Conservation (phyloP, 2,113 vertebrate genomes). For the Phrynocephalus versicolor region DNA sequence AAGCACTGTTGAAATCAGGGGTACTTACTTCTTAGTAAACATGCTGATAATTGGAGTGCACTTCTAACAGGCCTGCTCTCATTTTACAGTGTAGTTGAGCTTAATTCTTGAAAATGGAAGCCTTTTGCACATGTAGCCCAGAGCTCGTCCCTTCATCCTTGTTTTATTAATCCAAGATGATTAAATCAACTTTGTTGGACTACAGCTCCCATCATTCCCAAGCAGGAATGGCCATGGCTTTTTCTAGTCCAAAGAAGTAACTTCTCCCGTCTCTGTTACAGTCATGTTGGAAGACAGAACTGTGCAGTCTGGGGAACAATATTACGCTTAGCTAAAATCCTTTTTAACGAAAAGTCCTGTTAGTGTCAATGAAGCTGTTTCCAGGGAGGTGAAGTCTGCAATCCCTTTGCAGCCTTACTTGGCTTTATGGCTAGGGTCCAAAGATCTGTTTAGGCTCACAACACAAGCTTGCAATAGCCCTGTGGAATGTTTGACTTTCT, state of each 20-base stretch:
- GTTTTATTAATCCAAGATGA: background rate
- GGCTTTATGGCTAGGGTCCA: background rate
- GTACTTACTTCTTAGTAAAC: background rate
- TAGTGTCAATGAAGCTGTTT: background rate
- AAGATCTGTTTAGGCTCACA: background rate
- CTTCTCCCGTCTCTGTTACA: background rate
- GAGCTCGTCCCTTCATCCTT: background rate
- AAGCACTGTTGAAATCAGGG: background rate
- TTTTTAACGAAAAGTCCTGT: background rate
- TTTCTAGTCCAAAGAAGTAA: too few species aligned
- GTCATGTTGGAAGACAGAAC: background rate
- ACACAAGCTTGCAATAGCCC: background rate
- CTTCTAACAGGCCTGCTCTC: background rate
- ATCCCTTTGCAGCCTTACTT: slow-evolving; percentile 1
- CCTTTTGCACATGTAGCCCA: background rate
- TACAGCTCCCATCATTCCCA: too few species aligned
- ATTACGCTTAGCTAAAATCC: background rate
- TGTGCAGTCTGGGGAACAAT: background rate
- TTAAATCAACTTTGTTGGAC: too few species aligned
- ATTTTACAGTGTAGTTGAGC: background rate
- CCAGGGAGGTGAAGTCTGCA: background rate
- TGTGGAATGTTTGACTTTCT: background rate
- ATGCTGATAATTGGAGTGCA: background rate
- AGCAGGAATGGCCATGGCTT: too few species aligned
- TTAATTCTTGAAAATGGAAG: background rate